Evolutionary conservation across 2,888 invertebrate genomes (phyloP).

Genomic region (Pachliopta kotzebuea): DNA sequence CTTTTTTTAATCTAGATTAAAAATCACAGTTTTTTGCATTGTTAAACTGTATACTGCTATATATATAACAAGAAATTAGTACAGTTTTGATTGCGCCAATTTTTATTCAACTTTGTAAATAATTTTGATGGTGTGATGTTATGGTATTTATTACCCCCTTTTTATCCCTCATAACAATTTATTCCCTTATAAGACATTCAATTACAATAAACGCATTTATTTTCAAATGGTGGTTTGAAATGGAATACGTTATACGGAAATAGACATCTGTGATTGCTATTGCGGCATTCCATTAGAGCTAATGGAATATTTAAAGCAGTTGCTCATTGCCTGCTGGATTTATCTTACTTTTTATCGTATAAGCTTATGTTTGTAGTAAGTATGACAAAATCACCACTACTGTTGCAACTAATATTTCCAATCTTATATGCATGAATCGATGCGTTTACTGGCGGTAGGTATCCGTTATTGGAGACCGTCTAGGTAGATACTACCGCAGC

Average conservation of each 20-base stretch:
- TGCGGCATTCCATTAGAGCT: slow-evolving; percentile 27
- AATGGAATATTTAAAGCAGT: slow-evolving; percentile 26
- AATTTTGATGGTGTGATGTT: too few species aligned
- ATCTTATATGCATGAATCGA: too few species aligned
- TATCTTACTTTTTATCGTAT: slow-evolving; percentile 2
- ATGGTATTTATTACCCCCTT: too few species aligned
- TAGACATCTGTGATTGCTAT: slow-evolving; percentile 26
- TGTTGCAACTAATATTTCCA: background rate
- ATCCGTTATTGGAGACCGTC: too few species aligned
- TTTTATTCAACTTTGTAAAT: too few species aligned
- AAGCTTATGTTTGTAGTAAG: background rate
- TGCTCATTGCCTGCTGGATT: slow-evolving; percentile 4
- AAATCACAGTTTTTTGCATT: too few species aligned
- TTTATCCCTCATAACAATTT: background rate
- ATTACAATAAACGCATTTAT: slow-evolving; percentile 16
- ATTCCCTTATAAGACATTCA: background rate
- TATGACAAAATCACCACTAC: background rate
- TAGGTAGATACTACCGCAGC: too few species aligned
- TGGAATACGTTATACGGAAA: slow-evolving; percentile 21
- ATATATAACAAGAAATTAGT: too few species aligned
- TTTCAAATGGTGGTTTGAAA: slow-evolving; percentile 11
- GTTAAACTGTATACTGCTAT: too few species aligned
- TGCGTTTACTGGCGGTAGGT: too few species aligned
- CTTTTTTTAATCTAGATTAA: too few species aligned
- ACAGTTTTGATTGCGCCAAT: too few species aligned